Evolutionary conservation across 2,888 invertebrate genomes (phyloP), one percentile per base, ranked within the genome.

Genomic region (Caenorhabditis imperialis): DNA sequence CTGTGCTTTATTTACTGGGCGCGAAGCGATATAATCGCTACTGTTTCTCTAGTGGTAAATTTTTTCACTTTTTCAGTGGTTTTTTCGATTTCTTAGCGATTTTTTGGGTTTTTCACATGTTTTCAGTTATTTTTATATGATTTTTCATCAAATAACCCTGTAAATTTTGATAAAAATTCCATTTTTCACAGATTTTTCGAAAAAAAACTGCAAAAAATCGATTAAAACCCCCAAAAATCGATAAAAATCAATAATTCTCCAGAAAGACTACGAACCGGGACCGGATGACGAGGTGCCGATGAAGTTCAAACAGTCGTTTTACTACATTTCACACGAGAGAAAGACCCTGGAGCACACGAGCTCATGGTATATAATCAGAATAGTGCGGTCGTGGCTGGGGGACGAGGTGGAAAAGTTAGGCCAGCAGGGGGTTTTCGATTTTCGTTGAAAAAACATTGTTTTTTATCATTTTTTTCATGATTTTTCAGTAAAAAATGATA

Each of bases 1-100:
- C 48, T 62, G 7, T 63, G 63, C 16, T 74, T 74, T 45, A n/a
- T 74, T 33, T 74, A 74, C 37, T 74, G 74, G 74, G 40, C 44
- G 7, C 27, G 47, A 0, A 7, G 25, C n/a, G 61, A 69, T 33
- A 57, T 58, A 20, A 30, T 74, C 5, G 67, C 30, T 4, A 47
- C 42, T 10, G 57, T 69, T 10, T 35, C 62, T 22, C 30, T 74
- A 3, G 51, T 67, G 30, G 72, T 72, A 25, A 44, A n/a, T n/a
- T n/a, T n/a, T n/a, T n/a, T n/a, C n/a, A n/a, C n/a, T n/a, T n/a
- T n/a, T n/a, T n/a, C n/a, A n/a, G 7, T 18, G 23, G 30, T 33
- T 23, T 27, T 10, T n/a, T n/a, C n/a, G n/a, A n/a, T n/a, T n/a
- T n/a, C n/a, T n/a, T n/a, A n/a, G n/a, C n/a, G n/a, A n/a, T n/a